phyloP scores from a whole-genome alignment of 2,888 invertebrate genomes.

The Tethea ocularis region DNA sequence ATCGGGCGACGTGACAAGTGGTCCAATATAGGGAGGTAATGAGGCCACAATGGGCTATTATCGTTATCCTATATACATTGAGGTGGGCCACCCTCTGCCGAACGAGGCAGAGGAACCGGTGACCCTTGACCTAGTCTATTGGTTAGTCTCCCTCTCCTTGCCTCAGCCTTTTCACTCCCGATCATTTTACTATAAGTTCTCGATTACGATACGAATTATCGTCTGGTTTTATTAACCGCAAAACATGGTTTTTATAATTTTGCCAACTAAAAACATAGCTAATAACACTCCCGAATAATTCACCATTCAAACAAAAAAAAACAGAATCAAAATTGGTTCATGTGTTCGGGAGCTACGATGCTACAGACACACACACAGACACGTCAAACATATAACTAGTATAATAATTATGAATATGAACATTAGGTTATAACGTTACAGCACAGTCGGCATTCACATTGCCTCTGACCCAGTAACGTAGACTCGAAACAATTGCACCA shows the following conservation, averaged over 20 bases:
- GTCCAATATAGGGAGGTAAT: conserved; percentile 55
- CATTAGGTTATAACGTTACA: not conserved
- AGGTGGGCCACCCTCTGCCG: conserved; percentile 38
- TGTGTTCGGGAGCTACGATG: too few relatives aligned
- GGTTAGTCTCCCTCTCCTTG: conserved; percentile 36
- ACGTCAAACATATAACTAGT: too few relatives aligned
- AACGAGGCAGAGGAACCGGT: conserved; percentile 45
- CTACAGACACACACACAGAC: too few relatives aligned
- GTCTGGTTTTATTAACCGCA: not conserved
- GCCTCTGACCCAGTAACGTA: conserved; percentile 27
- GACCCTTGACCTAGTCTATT: conserved; percentile 65
- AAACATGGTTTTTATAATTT: not conserved
- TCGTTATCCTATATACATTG: conserved; percentile 60
- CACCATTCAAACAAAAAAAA: too few relatives aligned
- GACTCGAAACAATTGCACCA: conserved; percentile 20
- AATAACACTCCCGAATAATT: too few relatives aligned
- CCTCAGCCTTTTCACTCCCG: conserved; percentile 38
- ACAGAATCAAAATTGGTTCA: too few relatives aligned
- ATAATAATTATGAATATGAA: not conserved
- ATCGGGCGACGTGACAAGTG: conserved; percentile 48
- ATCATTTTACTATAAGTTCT: conserved; percentile 44
- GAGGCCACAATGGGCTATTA: conserved; percentile 59
- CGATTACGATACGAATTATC: conserved; percentile 27
- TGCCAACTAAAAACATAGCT: too few relatives aligned
- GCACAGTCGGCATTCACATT: conserved; percentile 11